Conservation (phyloP, 2,888 invertebrate species). For the Latheticus oryzae region DNA sequence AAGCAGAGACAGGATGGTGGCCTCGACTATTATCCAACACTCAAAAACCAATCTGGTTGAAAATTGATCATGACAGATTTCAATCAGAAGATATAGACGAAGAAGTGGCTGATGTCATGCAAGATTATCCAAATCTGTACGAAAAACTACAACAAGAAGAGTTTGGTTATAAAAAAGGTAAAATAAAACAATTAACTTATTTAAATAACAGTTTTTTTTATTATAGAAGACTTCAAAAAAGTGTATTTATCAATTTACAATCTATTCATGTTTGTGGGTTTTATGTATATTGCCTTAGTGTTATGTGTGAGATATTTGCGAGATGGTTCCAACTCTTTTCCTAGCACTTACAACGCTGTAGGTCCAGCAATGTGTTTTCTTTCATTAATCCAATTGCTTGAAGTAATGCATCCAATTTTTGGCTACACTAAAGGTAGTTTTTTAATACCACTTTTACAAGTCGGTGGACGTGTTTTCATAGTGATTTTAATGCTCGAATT, state of each 20-base stretch:
- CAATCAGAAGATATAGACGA: constrained; percentile 78
- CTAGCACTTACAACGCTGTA: constrained; percentile 77
- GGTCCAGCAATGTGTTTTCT: constrained; percentile 84
- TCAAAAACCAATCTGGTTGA: constrained; percentile 91
- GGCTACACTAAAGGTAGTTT: constrained; percentile 86
- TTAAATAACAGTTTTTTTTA: constrained; percentile 13
- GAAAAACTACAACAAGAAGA: constrained; percentile 80
- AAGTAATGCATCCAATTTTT: constrained; percentile 89
- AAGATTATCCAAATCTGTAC: constrained; percentile 83
- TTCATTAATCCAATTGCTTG: constrained; percentile 85
- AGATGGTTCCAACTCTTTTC: constrained; percentile 78
- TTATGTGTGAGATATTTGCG: constrained; percentile 80
- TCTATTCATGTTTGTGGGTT: constrained; percentile 89
- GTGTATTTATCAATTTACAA: constrained; percentile 91
- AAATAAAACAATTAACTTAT: background rate
- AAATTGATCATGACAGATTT: constrained; percentile 94
- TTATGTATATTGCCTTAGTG: constrained; percentile 79
- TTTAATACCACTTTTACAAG: constrained; percentile 81
- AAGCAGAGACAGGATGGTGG: constrained; percentile 81
- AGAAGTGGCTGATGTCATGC: constrained; percentile 77
- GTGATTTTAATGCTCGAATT: constrained; percentile 86
- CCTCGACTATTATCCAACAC: constrained; percentile 83
- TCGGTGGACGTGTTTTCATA: constrained; percentile 72
- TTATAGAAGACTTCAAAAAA: constrained; percentile 80
- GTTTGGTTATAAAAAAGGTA: constrained; percentile 82